phyloP scores from a whole-genome alignment of 2,797 vertebrate genomes.

The Eurystomus glaucurus region DNA sequence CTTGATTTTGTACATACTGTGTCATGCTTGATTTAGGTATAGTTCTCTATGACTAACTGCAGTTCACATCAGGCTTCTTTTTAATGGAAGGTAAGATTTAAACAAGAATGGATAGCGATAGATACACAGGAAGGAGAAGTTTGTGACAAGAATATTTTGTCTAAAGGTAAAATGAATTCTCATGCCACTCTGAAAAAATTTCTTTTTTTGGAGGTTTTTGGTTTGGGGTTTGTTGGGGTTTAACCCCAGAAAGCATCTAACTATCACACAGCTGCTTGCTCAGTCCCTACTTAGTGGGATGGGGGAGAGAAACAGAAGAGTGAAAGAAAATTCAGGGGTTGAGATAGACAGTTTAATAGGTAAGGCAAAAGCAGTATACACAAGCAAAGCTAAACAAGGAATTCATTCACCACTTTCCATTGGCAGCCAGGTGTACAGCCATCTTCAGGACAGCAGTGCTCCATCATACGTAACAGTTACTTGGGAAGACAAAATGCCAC shows the following conservation, averaged over 20 bases:
- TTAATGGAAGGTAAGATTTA: neutral
- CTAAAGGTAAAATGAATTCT: neutral
- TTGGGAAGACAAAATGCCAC: neutral
- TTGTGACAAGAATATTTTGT: neutral
- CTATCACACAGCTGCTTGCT: neutral
- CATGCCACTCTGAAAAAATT: neutral
- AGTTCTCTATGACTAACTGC: neutral
- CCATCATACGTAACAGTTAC: neutral
- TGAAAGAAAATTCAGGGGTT: neutral
- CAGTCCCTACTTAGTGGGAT: neutral
- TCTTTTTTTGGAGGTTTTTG: too few relatives aligned
- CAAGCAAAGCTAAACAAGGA: neutral
- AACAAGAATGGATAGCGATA: neutral
- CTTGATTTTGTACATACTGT: neutral
- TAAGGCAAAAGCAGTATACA: neutral
- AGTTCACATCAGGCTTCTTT: neutral
- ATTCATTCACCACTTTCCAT: neutral
- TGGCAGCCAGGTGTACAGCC: neutral
- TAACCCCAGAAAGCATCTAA: neutral
- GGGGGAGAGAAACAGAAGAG: neutral
- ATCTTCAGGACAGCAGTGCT: neutral
- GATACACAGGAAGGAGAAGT: neutral
- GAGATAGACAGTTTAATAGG: neutral
- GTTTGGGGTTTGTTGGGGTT: neutral
- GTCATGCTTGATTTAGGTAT: neutral